phyloP scores from a whole-genome alignment of 2,797 vertebrate species.

The Chanos chanos region DNA sequence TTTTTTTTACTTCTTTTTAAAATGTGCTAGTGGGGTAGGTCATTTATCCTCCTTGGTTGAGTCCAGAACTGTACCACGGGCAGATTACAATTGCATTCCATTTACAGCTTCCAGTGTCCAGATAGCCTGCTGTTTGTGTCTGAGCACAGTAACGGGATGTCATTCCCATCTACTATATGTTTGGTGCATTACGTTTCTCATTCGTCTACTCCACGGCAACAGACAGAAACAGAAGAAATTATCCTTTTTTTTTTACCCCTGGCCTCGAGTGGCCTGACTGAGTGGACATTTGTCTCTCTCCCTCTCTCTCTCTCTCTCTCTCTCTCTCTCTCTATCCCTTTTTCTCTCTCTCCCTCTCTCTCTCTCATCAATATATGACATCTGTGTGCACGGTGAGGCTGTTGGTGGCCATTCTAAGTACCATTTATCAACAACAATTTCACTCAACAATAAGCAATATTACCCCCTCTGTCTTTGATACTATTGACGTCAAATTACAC shows the following conservation, averaged over 20 bases:
- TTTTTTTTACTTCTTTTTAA: no score
- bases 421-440: conserved; percentile 43
- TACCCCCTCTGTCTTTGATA: conserved; percentile 46
- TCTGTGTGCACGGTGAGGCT: conserved; percentile 28
- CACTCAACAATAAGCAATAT: conserved; percentile 35
- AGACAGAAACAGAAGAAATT: not conserved
- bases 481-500: conserved; percentile 57
- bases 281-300: not conserved
- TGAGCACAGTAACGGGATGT: no score
- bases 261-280: not conserved
- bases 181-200: no score
- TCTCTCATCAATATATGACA: conserved; percentile 33
- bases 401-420: conserved; percentile 41
- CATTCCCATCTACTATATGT: no score
- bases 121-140: no score
- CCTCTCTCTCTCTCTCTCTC: not conserved
- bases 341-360: not conserved
- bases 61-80: no score
- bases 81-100: no score
- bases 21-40: no score
- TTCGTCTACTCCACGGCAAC: no score
- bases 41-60: no score
- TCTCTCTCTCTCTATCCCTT: conserved; percentile 16
- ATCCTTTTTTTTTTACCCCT: conserved; percentile 1
- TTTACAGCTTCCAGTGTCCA: no score